Base-by-base conservation (phyloP, 2,113 vertebrate genomes). In the Gasterosteus nipponicus region DNA sequence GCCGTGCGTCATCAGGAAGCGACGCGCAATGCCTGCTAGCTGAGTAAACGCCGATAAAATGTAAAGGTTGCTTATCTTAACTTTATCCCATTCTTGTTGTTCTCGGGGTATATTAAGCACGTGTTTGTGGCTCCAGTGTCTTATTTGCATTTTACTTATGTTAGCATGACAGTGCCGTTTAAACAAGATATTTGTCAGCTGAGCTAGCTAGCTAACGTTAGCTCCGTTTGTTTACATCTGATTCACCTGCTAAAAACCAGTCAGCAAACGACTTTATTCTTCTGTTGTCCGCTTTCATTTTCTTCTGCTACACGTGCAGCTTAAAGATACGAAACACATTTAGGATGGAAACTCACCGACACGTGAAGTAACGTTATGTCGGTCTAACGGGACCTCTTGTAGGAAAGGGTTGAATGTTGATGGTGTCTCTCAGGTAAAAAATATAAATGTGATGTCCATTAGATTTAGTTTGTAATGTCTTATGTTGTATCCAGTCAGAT, bases 171-270 rank as follows among this genome's bases (percentile, higher is more conserved):
- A 5, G 4, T 7, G 59, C 1, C 8, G 16, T 19, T 46, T 7
- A 53, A 54, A 65, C 9, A 10, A 6, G n/a, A 2, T 22, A n/a
- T 33, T 2, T 12, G 18, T 46, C 1, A 61, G 64, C 64, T 73
- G 53, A n/a, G 33, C 47, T 51, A 19, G 41, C 41, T 59, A 74
- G 56, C 4, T 51, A 26, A 15, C 42, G 82, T 59, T 76, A 65
- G 58, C 73, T 22, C 75, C 5, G 7, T 75, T 80, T 87, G 82
- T 87, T 87, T 85, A 85, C 86, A 69, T 69, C 0, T 53, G 6
- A 7, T 11, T 3, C 26, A 47, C 44, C 53, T 18, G 38, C 2
- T 29, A 19, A 7, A 35, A 4, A 6, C 35, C 0, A 38, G 35
- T 7, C 35, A 38, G 35, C 35, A 38, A 38, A 6, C 35, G 35